Evolutionary conservation across 2,797 vertebrate genomes (phyloP).

Genomic region (Uromys caudimaculatus): DNA sequence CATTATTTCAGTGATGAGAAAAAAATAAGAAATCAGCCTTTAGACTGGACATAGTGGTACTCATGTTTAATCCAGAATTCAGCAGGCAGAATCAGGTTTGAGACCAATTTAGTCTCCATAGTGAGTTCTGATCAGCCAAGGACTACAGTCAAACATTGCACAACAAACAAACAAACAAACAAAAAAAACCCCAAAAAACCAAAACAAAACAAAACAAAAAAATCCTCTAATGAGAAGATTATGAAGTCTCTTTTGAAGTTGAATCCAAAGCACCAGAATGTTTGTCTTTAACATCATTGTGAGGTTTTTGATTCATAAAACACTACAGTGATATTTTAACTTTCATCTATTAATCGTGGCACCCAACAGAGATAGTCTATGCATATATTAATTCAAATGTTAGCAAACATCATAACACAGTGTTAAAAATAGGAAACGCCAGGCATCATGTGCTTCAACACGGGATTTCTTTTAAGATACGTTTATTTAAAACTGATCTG

Average conservation of each 20-base stretch:
- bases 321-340: not conserved
- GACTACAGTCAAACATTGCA: not conserved
- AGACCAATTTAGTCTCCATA: not conserved
- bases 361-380: not conserved
- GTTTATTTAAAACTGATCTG: conserved; percentile 1
- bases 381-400: conserved; percentile 1
- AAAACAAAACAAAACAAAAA: not conserved
- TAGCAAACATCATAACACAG: conserved; percentile 20
- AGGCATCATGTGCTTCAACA: not conserved
- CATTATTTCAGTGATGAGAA: not conserved
- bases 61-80: not conserved
- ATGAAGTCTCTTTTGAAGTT: not conserved
- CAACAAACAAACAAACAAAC: too few relatives aligned
- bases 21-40: not conserved
- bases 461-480: not conserved
- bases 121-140: not conserved
- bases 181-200: too few relatives aligned
- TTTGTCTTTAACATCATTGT: not conserved
- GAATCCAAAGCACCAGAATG: not conserved
- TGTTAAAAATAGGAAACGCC: conserved; percentile 27
- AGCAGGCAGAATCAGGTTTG: not conserved
- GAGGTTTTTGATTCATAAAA: not conserved
- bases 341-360: conserved; percentile 1
- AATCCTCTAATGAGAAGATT: not conserved
- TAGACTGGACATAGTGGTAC: not conserved